Conservation (phyloP, 2,888 invertebrate genomes). For the Drosophila setosimentum region DNA sequence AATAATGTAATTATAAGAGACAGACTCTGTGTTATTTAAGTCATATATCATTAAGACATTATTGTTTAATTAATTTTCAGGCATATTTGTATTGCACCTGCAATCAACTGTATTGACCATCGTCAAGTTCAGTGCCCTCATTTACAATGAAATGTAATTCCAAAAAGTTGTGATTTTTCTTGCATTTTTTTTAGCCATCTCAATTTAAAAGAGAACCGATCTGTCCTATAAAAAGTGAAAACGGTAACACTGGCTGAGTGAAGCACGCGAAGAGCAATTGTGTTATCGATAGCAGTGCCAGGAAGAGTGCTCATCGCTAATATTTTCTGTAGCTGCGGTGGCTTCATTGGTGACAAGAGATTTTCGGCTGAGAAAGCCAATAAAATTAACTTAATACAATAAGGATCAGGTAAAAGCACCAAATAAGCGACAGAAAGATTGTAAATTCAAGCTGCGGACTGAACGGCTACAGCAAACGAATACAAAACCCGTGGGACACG, state of each 20-base stretch:
- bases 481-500: conserved; percentile 6
- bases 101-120: no score
- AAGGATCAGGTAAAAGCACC: conserved; percentile 51
- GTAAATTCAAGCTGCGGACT: conserved; percentile 10
- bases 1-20: no score
- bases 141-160: neutral
- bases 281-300: conserved; percentile 10
- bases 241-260: no score
- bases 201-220: neutral
- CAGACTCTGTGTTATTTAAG: no score
- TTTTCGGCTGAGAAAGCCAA: conserved; percentile 4
- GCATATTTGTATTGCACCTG: no score
- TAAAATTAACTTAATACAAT: conserved; percentile 6
- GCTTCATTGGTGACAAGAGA: conserved; percentile 39
- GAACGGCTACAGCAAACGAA: neutral
- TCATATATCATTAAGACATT: no score
- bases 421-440: conserved; percentile 6
- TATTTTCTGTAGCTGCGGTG: conserved; percentile 58
- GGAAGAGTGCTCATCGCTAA: conserved; percentile 29
- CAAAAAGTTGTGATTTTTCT: neutral
- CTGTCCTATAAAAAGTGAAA: neutral
- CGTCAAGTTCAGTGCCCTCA: neutral
- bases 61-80: no score
- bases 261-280: neutral
- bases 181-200: neutral